Evolutionary conservation across 2,888 invertebrate genomes (phyloP).

Genomic region (Tenthredo mesomela): DNA sequence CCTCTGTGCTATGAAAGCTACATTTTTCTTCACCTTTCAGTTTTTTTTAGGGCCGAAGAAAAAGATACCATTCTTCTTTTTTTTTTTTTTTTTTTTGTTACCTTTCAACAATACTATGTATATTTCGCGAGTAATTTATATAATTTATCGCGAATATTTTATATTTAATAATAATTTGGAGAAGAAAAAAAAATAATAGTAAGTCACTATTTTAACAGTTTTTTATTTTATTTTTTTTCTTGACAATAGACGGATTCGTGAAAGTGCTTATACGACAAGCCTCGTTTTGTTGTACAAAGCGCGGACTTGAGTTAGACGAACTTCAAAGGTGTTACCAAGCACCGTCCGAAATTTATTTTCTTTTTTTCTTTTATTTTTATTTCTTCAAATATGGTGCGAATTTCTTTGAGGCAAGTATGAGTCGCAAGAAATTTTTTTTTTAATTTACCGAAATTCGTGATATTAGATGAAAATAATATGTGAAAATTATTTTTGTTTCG

Average conservation of each 20-base stretch:
- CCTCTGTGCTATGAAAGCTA: neutral
- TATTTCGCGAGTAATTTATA: too few species aligned
- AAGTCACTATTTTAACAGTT: neutral
- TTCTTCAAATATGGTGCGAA: neutral
- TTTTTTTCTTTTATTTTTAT: neutral
- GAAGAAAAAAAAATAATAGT: neutral
- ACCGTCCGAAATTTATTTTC: neutral
- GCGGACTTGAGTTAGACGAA: neutral
- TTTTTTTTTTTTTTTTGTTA: neutral
- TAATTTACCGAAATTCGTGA: neutral
- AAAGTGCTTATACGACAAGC: neutral
- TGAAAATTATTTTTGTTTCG: too few species aligned
- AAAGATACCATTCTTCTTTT: neutral
- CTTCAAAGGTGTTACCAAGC: neutral
- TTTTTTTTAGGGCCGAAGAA: neutral
- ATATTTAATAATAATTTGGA: neutral
- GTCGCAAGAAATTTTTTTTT: too few species aligned
- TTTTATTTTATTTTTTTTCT: neutral
- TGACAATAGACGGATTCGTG: neutral
- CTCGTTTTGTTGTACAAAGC: neutral
- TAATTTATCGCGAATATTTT: neutral
- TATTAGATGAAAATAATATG: neutral
- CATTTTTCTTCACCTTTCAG: constrained; percentile 3
- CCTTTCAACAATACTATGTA: too few species aligned
- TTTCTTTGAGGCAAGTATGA: neutral